Evolutionary conservation across 2,797 vertebrate species (phyloP), one percentile per base, ranked within the genome.

Genomic region (Gymnopithys bicolor): DNA sequence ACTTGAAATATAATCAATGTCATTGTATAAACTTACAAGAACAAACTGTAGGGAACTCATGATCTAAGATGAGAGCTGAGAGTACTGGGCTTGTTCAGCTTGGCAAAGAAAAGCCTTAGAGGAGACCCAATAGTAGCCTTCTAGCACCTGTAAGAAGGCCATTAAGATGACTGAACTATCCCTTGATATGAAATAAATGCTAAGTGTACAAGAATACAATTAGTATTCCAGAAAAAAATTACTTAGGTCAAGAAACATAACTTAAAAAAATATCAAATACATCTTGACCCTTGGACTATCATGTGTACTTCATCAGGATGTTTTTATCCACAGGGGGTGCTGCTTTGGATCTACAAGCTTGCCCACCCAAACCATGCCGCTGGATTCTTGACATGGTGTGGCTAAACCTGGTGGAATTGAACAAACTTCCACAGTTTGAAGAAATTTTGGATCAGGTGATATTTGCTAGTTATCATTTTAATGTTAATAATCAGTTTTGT

Each of bases 371-470:
- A 80, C 98, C 98, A 1, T 98, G 97, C 69, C 96, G 93, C 35
- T 99, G 98, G 98, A 98, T 99, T 91, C 98, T 98, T 46, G 98
- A 99, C 71, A 97, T 98, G 97, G 97, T 97, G 3, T 99, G 98
- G 98, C 94, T 98, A 76, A 98, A 99, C 92, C 85, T 99, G 10
- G 98, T 98, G 51, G 98, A 99, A 96, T 91, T 99, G 88, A 98
- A 97, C 83, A 98, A 98, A 95, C 95, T 98, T 68, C 93, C 97
- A 24, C 97, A 97, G 27, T 99, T 99, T 94, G 70, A 83, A 87
- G 95, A 97, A 74, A 98, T 99, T 88, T 95, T 98, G 97, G 94
- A 96, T 80, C 98, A 98, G 98, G 98, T 98, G 56, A 78, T 89
- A 60, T 37, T 35, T 92, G 53, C 12, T 70, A 53, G 73, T 90